Percentiles rank a stretch among this genome's conserved stretches.
phyloP scores from a whole-genome alignment of 1,140 invertebrate species.

The Eueides isabella region DNA sequence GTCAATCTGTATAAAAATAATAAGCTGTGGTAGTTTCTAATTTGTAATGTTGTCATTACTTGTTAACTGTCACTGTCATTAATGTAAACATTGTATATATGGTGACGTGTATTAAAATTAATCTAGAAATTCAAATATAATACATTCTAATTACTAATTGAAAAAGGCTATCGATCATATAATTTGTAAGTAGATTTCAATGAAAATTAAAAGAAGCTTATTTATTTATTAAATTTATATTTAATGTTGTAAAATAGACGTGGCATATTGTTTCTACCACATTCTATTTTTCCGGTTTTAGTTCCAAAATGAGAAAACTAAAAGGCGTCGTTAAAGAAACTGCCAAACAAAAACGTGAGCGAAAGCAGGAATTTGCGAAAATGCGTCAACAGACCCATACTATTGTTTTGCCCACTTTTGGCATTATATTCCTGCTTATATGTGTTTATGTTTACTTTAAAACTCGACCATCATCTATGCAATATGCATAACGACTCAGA shows the following conservation, averaged over 20 bases:
- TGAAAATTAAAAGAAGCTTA: neutral
- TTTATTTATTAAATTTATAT: neutral
- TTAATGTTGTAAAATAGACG: neutral
- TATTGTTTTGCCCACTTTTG: constrained; percentile 88
- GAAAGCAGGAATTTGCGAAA: constrained; percentile 91
- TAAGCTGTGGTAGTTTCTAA: neutral
- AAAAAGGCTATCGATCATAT: neutral
- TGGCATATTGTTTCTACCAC: neutral
- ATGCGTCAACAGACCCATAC: constrained; percentile 89
- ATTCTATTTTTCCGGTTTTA: constrained; percentile 28
- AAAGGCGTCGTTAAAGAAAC: constrained; percentile 92
- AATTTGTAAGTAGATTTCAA: neutral
- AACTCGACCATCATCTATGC: constrained; percentile 84
- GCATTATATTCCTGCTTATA: constrained; percentile 87
- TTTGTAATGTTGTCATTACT: neutral
- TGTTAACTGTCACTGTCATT: constrained; percentile 17
- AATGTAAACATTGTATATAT: constrained; percentile 9
- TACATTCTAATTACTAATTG: neutral
- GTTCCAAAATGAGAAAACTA: constrained; percentile 86
- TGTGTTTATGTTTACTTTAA: constrained; percentile 90
- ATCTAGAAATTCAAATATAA: constrained; percentile 1
- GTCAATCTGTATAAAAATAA: no score
- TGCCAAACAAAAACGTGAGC: constrained; percentile 91
- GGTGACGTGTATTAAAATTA: constrained; percentile 23
- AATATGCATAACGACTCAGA: constrained; percentile 59